Evolutionary conservation across 2,113 vertebrate genomes (phyloP), one percentile per base, ranked within the genome.

Genomic region (Calidris pugnax): DNA sequence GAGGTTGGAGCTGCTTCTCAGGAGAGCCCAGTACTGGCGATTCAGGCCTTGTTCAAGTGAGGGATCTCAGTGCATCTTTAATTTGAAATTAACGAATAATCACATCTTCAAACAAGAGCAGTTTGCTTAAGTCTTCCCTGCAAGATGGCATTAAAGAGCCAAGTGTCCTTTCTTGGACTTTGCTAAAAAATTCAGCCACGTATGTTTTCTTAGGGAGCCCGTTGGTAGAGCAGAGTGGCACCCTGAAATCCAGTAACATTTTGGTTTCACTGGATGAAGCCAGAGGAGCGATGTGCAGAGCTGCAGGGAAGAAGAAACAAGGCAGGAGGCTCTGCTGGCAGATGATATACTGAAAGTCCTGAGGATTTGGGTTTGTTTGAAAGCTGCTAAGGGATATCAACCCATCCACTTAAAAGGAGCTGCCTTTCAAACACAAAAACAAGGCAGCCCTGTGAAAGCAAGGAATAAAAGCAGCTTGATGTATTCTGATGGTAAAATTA

Each of bases 401-500:
- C 56, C n/a, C 45, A 17, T 39, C 14, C 9, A 56, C 51, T 86
- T 92, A 67, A 93, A 96, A 96, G 33, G 51, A 93, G 30, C 35
- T 90, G 56, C 69, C 53, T 90, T 88, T 90, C 45, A 68, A 93
- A 78, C 27, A 72, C 39, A 71, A 87, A 95, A 91, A 7, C 26
- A 86, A 84, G 35, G 35, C 64, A 72, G 30, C 22, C 20, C 39
- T 89, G 27, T 89, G 64, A 90, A 95, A 81, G 24, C 30, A 72
- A 85, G 56, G 60, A 90, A 85, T 92, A 92, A 97, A 95, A 94
- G 57, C 66, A 69, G 47, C 62, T 75, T 64, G 73, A 51, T 85
- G 35, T 56, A 55, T 53, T 86, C 86, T 85, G 83, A 48, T 3
- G 21, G 64, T 47, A 74, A 84, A 92, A 94, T 90, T 92, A 96